phyloP scores from a whole-genome alignment of 2,797 vertebrate genomes.

The Eremophila alpestris region DNA sequence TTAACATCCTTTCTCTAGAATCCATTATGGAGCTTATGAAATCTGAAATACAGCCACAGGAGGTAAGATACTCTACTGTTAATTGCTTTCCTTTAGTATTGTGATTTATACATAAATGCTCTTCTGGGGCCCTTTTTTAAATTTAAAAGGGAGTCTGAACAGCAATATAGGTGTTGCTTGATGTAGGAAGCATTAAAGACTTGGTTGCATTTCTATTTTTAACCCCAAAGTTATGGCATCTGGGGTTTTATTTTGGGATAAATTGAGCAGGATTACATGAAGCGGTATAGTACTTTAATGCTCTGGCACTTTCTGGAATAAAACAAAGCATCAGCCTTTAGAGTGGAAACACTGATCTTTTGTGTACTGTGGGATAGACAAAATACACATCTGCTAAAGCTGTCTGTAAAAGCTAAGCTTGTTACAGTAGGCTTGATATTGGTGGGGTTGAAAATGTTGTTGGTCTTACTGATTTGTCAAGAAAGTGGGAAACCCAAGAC shows the following conservation, averaged over 20 bases:
- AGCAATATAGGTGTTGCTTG: neutral
- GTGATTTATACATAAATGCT: neutral
- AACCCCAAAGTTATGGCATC: neutral
- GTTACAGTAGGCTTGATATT: neutral
- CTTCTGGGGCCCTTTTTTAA: neutral
- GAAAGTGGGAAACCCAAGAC: neutral
- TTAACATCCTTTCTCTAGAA: constrained; percentile 71
- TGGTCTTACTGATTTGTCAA: neutral
- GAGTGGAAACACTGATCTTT: neutral
- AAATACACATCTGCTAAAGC: neutral
- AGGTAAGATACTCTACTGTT: constrained; percentile 79
- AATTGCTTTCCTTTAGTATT: neutral
- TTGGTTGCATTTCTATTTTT: neutral
- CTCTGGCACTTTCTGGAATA: neutral
- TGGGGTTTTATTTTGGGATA: neutral
- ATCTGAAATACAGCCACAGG: constrained; percentile 79
- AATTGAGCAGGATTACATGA: neutral
- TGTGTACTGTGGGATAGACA: neutral
- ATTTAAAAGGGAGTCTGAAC: neutral
- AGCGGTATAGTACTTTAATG: neutral
- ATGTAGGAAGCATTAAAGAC: neutral
- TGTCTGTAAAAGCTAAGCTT: neutral
- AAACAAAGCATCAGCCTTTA: neutral
- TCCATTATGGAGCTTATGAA: constrained; percentile 73
- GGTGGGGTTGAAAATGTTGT: neutral